phyloP scores from a whole-genome alignment of 2,888 invertebrate species.

The Frankliniella intonsa region DNA sequence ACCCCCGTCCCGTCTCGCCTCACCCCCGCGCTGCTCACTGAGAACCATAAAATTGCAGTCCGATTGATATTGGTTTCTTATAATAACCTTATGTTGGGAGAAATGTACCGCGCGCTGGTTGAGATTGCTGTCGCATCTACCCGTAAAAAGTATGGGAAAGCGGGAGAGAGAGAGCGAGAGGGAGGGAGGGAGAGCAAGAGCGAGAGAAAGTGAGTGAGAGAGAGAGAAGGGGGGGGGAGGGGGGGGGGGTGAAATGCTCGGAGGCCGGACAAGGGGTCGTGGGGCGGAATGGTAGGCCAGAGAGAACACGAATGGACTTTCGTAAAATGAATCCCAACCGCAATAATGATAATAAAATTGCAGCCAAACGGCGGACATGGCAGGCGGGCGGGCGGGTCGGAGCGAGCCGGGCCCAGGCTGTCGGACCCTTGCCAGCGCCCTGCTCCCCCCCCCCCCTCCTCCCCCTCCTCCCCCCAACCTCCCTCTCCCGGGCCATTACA shows the following conservation, averaged over 20 bases:
- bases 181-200: constrained; percentile 19
- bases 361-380: background rate
- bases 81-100: too few species aligned
- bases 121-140: background rate
- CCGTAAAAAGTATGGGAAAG: constrained; percentile 39
- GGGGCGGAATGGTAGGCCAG: too few species aligned
- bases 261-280: too few species aligned
- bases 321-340: background rate
- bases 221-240: too few species aligned
- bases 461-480: background rate
- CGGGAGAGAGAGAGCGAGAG: constrained; percentile 15
- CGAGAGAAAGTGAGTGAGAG: background rate
- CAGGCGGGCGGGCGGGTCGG: background rate
- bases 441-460: background rate
- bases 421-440: too few species aligned
- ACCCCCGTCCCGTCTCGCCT: too few species aligned
- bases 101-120: too few species aligned
- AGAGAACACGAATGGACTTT: background rate
- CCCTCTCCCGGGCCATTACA: background rate
- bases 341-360: constrained; percentile 2
- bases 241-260: too few species aligned
- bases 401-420: too few species aligned
- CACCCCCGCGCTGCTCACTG: too few species aligned
- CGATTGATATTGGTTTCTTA: too few species aligned
- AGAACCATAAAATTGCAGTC: too few species aligned